These are phyloP conservation scores for Nymphicus hollandicus DNA, from an alignment of 2,113 vertebrate species.

Conservation along the genomic window DNA sequence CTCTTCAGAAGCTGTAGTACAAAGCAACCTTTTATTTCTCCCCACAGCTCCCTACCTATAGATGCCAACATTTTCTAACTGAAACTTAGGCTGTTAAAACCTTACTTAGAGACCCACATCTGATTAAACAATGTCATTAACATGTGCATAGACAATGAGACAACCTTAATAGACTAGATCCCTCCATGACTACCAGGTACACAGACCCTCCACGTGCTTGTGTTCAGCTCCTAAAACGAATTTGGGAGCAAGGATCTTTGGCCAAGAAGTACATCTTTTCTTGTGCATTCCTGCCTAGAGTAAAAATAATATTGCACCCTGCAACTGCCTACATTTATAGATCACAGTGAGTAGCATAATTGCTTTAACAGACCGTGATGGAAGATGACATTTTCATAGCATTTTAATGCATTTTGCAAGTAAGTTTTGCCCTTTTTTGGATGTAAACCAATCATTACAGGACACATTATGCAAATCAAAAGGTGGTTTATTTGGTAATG, in stretches of 20 bases:
- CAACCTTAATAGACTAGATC: not conserved
- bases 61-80: not conserved
- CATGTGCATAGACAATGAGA: not conserved
- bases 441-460: not conserved
- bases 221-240: not conserved
- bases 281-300: not conserved
- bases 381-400: not conserved
- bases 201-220: not conserved
- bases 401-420: not conserved
- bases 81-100: slow-evolving; percentile 13
- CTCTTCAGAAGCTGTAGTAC: slow-evolving; percentile 13
- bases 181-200: not conserved
- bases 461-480: not conserved
- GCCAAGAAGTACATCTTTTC: not conserved
- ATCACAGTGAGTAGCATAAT: not conserved
- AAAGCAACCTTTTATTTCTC: slow-evolving; percentile 26
- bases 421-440: not conserved
- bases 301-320: not conserved
- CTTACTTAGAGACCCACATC: not conserved
- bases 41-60: not conserved
- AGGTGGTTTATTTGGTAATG: not conserved
- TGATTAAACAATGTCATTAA: not conserved
- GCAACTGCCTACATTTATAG: not conserved
- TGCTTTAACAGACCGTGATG: not conserved
- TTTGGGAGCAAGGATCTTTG: not conserved